Conservation (phyloP, 2,113 vertebrate species). For the Lagopus muta region DNA sequence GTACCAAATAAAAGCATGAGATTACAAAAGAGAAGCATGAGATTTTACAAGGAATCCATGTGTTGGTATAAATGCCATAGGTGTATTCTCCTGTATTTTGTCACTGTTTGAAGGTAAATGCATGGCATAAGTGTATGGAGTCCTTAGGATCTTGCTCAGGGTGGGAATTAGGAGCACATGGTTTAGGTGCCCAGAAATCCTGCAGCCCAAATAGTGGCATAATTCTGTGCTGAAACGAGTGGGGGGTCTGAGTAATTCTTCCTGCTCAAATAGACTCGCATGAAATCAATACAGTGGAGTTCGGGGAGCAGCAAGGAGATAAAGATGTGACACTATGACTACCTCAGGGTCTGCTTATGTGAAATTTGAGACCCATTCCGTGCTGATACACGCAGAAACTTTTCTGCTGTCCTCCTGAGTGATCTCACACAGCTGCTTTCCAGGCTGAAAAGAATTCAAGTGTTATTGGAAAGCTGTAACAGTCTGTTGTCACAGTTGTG, state of each 20-base stretch:
- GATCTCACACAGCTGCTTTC: background rate
- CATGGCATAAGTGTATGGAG: background rate
- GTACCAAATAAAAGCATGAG: background rate
- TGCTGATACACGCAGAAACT: background rate
- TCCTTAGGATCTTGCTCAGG: fast-evolving
- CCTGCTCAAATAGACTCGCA: background rate
- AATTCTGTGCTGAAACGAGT: background rate
- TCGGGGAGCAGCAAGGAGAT: background rate
- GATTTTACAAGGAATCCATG: background rate
- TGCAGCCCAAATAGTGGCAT: fast-evolving
- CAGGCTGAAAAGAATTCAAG: background rate
- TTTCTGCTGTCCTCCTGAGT: background rate
- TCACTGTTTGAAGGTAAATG: background rate
- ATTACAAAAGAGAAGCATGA: background rate
- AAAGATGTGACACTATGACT: background rate
- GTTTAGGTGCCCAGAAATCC: background rate
- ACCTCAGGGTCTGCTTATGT: background rate
- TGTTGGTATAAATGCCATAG: fast-evolving
- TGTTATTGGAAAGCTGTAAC: background rate
- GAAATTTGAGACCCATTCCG: background rate
- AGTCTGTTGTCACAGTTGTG: background rate
- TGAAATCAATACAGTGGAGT: background rate
- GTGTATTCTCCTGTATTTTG: background rate
- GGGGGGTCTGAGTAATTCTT: background rate
- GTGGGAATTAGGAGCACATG: fast-evolving